Base-by-base conservation (phyloP, 2,888 invertebrate genomes). In the Drosophila pullipes region DNA sequence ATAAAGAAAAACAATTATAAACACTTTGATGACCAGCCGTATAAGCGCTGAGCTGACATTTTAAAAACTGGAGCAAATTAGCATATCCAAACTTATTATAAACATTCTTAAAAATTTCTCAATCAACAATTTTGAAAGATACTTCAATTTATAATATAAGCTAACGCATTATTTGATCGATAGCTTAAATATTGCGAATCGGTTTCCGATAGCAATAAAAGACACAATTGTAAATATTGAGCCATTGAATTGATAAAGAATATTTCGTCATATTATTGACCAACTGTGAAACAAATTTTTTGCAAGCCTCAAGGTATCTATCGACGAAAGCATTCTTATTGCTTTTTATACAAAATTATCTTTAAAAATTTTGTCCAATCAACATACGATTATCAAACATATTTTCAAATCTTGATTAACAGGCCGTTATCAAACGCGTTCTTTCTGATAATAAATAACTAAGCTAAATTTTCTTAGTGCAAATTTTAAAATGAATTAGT, bases 401-500 rank as follows among this genome's bases (percentile, higher is more conserved):
- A 13, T 33, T 1, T 22, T 11, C 1, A 13, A 31, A n/a, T 31
- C 6, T 31, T 16, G 22, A 35, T 33, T 54, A 16, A 44, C 3
- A 6, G 22, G 6, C 44, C 11, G 13, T 63, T 37, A 55, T 22
- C 33, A 63, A 31, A 30, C 33, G 7, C 18, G 13, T 25, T 57
- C 4, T 39, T 49, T 31, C 11, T 39, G 55, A 78, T 69, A 61
- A 66, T 18, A 16, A 61, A 62, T 41, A 37, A 11, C n/a, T 59
- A 10, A 35, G 25, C 37, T 16, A 28, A 55, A 77, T 67, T 63
- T 47, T 16, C 18, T 6, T 22, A 57, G 50, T 53, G 16, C 16
- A 31, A 47, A 44, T 47, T 37, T 55, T 37, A 4, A 18, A 22
- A 3, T 28, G 33, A 44, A 47, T 65, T 65, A 86, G 79, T 87